These are phyloP conservation scores for Amphipyra berbera DNA, from an alignment of 2,888 invertebrate genomes.

Conservation along the genomic window DNA sequence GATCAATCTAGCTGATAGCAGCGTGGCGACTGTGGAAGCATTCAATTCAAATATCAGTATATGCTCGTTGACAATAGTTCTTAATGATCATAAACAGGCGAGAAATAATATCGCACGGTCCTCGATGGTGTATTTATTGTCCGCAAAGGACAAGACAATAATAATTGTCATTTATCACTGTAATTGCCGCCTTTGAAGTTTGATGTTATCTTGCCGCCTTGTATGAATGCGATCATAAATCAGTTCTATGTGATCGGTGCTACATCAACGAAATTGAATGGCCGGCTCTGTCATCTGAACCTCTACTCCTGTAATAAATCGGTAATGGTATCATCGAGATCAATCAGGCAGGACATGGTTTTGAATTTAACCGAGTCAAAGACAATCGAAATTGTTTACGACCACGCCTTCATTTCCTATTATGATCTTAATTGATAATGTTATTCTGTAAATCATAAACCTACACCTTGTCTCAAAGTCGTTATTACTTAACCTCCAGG, in stretches of 20 bases:
- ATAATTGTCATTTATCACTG: slow-evolving; percentile 85
- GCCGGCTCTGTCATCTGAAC: slow-evolving; percentile 57
- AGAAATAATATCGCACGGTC: slow-evolving; percentile 85
- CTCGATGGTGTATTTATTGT: slow-evolving; percentile 85
- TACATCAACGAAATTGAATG: slow-evolving; percentile 67
- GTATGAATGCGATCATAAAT: slow-evolving; percentile 76
- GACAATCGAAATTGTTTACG: slow-evolving; percentile 23
- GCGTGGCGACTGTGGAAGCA: slow-evolving; percentile 77
- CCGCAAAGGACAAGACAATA: slow-evolving; percentile 83
- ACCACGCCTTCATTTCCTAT: slow-evolving; percentile 1
- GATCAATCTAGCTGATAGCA: slow-evolving; percentile 82
- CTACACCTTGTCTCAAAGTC: background rate
- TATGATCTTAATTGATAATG: slow-evolving; percentile 10
- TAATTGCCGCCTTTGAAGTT: slow-evolving; percentile 87
- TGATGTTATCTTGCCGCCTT: slow-evolving; percentile 83
- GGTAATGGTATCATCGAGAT: slow-evolving; percentile 42
- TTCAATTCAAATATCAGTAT: slow-evolving; percentile 87
- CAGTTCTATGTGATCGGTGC: slow-evolving; percentile 69
- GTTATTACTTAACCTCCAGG: background rate
- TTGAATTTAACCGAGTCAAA: slow-evolving; percentile 17
- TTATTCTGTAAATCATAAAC: slow-evolving; percentile 1
- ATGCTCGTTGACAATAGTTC: slow-evolving; percentile 82
- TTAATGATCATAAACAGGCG: slow-evolving; percentile 85
- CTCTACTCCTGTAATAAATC: slow-evolving; percentile 43
- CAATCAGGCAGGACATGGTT: slow-evolving; percentile 41